Conservation (phyloP, 2,113 vertebrate species). For the Dicentrarchus labrax region DNA sequence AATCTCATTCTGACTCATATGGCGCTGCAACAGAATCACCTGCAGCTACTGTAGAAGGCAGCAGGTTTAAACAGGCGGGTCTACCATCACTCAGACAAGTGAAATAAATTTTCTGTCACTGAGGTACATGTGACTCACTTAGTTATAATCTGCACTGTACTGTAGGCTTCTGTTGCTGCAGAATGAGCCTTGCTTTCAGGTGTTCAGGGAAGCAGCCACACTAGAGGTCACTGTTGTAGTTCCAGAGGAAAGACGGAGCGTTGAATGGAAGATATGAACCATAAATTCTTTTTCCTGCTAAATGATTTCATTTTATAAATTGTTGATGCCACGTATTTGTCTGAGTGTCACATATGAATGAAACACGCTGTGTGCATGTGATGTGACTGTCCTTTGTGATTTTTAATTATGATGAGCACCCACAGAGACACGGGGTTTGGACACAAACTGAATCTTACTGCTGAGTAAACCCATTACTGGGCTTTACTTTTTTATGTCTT, state of each 20-base stretch:
- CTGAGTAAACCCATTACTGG: not conserved
- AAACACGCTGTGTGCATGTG: not conserved
- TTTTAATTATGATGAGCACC: not conserved
- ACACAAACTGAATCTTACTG: too few species aligned
- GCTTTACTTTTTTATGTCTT: not conserved
- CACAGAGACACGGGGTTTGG: too few species aligned
- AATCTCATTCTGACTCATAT: conserved; percentile 19
- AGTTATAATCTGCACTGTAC: not conserved
- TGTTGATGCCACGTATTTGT: conserved; percentile 13
- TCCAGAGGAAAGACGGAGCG: conserved; percentile 45
- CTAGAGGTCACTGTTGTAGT: conserved; percentile 88
- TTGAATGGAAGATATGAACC: conserved; percentile 3
- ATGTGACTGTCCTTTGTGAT: not conserved
- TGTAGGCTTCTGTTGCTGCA: not conserved
- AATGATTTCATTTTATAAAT: not conserved
- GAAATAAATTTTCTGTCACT: not conserved
- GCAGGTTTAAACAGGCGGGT: not conserved
- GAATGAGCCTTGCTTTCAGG: not conserved
- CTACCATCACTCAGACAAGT: not conserved
- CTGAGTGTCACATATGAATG: not conserved
- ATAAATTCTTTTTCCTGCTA: conserved; percentile 11
- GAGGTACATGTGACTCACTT: not conserved
- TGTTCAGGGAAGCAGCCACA: conserved; percentile 68
- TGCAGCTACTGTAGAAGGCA: conserved; percentile 31
- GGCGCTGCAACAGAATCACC: conserved; percentile 9